These are phyloP conservation scores for Hemibagrus guttatus DNA, from an alignment of 2,797 vertebrate genomes.

Conservation along the genomic window DNA sequence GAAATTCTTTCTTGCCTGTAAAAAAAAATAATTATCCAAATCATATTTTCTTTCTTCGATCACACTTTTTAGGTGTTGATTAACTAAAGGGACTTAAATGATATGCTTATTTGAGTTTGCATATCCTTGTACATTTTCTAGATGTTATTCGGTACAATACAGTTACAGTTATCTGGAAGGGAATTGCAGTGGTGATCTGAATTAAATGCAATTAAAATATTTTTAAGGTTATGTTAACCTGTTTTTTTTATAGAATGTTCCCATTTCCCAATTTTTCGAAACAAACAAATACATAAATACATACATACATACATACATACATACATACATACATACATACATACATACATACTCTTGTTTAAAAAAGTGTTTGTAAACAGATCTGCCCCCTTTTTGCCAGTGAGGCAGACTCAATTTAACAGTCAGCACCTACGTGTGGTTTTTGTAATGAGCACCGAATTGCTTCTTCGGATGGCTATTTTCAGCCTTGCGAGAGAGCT, in stretches of 20 bases:
- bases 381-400: slow-evolving; percentile 28
- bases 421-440: slow-evolving; percentile 48
- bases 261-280: not conserved
- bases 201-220: not conserved
- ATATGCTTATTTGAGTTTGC: not conserved
- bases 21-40: not conserved
- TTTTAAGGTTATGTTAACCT: not conserved
- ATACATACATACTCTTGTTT: not conserved
- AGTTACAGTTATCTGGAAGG: not conserved
- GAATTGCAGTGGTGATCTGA: not conserved
- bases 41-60: not conserved
- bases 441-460: slow-evolving; percentile 54
- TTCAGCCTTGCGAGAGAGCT: slow-evolving; percentile 82
- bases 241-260: not conserved
- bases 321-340: not conserved
- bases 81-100: not conserved
- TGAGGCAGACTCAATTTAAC: slow-evolving; percentile 53
- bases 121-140: not conserved
- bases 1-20: not conserved
- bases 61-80: not conserved
- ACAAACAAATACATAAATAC: not conserved
- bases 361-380: slow-evolving; percentile 21
- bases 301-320: not conserved
- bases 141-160: not conserved
- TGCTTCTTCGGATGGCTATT: slow-evolving; percentile 65